Base-by-base conservation (phyloP, 2,797 vertebrate species). In the Coccyzus lansbergi region DNA sequence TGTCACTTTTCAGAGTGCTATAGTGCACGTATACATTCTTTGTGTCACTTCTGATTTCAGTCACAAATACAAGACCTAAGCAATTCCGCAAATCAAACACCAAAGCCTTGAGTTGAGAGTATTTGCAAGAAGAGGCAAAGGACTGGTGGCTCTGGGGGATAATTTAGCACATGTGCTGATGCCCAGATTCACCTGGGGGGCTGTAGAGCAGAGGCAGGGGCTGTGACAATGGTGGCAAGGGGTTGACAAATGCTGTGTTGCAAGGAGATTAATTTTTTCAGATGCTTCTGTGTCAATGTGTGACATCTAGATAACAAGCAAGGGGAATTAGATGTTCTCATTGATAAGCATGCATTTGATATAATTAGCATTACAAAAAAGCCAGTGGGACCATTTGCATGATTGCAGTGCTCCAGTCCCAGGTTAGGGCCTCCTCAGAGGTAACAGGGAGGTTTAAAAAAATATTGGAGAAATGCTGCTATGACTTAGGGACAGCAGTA, bases 321-420 rank as follows among this genome's bases (percentile, higher is more conserved):
- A 87, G 72, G 94, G 76, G 82, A 96, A 89, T 92, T 74, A 91
- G 75, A 48, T 6, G 0, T 89, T 80, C 71, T 94, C 82, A 94
- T 77, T 96, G 91, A 96, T 91, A 60, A 96, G 86, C 75, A 74
- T 85, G 64, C 31, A 80, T 91, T 93, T 85, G 87, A 87, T 87
- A 89, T 87, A 95, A 96, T 94, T 94, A 96, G 84, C 87, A 94
- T 92, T 85, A 94, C 88, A 90, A 95, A 94, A 96, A 92, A 72
- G 17, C 60, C 25, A 1, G n/a, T 86, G 65, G 86, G 82, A 87
- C 3, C 0, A 93, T 96, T 94, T 95, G 84, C 92, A 91, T 95
- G 84, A 94, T 96, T 91, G 90, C 82, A 75, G 69, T 1, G 6
- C 74, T 92, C 3, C 3, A 64, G 42, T 88, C 63, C 76, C 52